phyloP scores from a whole-genome alignment of 2,797 vertebrate genomes.

The Myotis myotis region DNA sequence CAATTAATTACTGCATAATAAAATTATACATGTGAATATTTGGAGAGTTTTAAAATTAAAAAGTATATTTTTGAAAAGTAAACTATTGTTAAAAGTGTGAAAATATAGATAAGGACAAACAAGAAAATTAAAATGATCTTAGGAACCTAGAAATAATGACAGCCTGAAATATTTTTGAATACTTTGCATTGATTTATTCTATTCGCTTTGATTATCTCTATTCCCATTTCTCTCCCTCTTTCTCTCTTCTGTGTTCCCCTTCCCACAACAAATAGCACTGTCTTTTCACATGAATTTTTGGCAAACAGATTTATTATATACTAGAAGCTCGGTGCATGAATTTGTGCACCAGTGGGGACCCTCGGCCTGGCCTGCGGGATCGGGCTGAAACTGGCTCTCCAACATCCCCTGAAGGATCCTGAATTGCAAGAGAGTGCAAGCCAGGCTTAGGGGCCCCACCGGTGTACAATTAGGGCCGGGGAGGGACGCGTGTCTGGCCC shows the following conservation, averaged over 20 bases:
- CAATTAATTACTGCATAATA: conserved; percentile 14
- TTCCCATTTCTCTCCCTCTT: background rate
- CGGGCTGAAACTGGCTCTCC: no score
- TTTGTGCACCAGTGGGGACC: no score
- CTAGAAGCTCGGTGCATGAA: no score
- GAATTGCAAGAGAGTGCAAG: no score
- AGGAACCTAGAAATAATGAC: conserved; percentile 16
- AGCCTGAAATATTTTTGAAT: conserved; percentile 33
- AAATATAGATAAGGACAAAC: background rate
- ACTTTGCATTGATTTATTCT: background rate
- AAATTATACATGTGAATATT: background rate
- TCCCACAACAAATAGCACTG: background rate
- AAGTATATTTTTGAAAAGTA: background rate
- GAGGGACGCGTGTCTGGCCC: no score
- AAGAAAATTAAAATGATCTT: conserved; percentile 29
- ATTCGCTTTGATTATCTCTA: background rate
- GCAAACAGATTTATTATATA: background rate
- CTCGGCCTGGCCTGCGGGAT: no score
- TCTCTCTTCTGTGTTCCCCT: background rate
- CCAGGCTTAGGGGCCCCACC: no score
- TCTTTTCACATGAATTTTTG: conserved; percentile 43
- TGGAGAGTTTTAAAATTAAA: conserved; percentile 6
- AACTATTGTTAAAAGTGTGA: background rate
- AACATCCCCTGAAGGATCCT: no score
- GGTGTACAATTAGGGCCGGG: no score